A percentile compares a stretch with the other conserved stretches of the same genome.
phyloP scores from a whole-genome alignment of 2,888 invertebrate species.

The Enchytraeus crypticus region DNA sequence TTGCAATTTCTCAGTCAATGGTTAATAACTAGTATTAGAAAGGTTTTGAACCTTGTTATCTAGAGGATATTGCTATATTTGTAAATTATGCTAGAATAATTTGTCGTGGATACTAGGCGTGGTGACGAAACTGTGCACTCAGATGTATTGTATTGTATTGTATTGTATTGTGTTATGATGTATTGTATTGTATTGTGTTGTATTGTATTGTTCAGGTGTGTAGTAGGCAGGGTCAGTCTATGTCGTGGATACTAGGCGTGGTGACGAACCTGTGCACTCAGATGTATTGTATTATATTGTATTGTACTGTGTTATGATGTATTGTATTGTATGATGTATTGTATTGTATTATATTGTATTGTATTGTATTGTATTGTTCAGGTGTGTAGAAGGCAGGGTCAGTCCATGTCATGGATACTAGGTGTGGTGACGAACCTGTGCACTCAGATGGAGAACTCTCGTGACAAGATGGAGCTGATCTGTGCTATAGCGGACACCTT shows the following conservation, averaged over 20 bases:
- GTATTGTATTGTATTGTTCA: conserved; percentile 13
- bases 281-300: no score
- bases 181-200: no score
- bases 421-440: conserved; percentile 32
- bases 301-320: no score
- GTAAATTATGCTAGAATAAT: no score
- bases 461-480: conserved; percentile 36
- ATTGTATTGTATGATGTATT: no score
- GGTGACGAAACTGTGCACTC: conserved; percentile 30
- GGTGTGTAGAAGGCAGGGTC: conserved; percentile 44
- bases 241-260: conserved; percentile 37
- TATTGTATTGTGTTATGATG: no score
- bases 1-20: no score
- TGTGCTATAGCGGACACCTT: conserved; percentile 42
- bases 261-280: conserved; percentile 31
- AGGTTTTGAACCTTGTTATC: no score
- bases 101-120: conserved; percentile 38
- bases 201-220: conserved; percentile 35
- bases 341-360: no score
- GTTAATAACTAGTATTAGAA: no score
- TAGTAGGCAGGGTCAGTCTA: conserved; percentile 37
- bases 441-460: conserved; percentile 35
- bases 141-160: no score
- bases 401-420: conserved; percentile 37
- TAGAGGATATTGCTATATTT: no score